Percentiles rank a stretch among this genome's conserved stretches.
phyloP scores from a whole-genome alignment of 2,113 vertebrate genomes.

The Mormyrus lacerda region DNA sequence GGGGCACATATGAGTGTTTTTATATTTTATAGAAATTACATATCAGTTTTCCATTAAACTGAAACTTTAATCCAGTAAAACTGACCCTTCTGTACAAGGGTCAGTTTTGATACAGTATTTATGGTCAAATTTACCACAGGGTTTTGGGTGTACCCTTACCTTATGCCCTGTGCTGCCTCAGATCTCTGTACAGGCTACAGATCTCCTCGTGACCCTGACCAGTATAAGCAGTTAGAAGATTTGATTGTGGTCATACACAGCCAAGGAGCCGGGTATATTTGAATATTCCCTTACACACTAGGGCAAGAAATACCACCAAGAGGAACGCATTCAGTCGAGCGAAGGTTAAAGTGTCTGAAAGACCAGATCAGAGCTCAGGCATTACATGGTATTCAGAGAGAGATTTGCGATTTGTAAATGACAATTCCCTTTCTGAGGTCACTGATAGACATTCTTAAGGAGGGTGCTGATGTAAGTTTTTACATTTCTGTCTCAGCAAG shows the following conservation, averaged over 20 bases:
- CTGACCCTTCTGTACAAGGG: neutral
- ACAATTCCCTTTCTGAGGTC: constrained; percentile 41
- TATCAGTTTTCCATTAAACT: neutral
- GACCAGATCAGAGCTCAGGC: neutral
- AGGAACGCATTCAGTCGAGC: neutral
- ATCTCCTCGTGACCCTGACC: neutral
- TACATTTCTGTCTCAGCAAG: constrained; percentile 21
- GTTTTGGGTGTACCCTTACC: neutral
- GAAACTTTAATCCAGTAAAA: neutral
- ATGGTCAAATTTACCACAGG: neutral
- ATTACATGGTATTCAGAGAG: neutral
- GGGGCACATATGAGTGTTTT: neutral
- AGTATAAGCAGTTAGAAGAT: neutral
- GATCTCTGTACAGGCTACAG: neutral
- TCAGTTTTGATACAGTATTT: neutral
- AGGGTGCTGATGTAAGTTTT: constrained; percentile 6
- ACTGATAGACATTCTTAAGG: constrained; percentile 7
- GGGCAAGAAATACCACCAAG: neutral
- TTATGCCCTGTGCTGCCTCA: neutral
- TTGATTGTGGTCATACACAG: neutral
- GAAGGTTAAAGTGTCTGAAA: neutral
- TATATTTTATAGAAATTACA: neutral
- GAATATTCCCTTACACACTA: neutral
- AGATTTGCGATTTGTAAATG: constrained; percentile 61
- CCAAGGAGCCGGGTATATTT: neutral